Evolutionary conservation across 1,140 invertebrate species (phyloP), one percentile per base, ranked within the genome.

Genomic region (Atta texana): DNA sequence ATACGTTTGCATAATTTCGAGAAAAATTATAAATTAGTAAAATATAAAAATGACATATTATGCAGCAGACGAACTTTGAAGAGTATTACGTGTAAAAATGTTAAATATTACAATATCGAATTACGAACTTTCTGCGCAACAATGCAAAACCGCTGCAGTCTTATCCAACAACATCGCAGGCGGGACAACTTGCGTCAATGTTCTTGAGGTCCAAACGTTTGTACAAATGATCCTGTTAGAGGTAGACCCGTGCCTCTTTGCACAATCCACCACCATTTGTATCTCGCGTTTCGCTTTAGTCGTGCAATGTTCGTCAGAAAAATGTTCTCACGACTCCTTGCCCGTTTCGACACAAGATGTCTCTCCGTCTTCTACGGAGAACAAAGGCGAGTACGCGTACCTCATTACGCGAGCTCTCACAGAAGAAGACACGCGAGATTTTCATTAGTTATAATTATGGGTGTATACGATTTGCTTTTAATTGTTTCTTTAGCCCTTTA

Each of bases 251-350:
- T 57, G 53, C 12, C 49, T 55, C 14, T 86, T 86, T 86, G 64
- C 76, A 86, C 85, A 86, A 86, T 68, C 39, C 24, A 69, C 53
- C 18, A 49, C 28, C 14, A 69, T 66, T 87, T 44, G 51, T 74
- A 71, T 61, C 57, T 72, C 57, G 34, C 14, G 57, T 69, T 55
- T 68, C 71, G 53, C 68, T 64, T 89, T 77, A 89, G 14, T 72
- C 57, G 55, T 84, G 59, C 63, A 77, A 87, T 34, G 12, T 89
- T 90, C 76, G 49, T 77, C 89, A 31, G 39, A 89, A 90, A 90
- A 89, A 87, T 85, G 6, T 90, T 90, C 89, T 71, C 89, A 90
- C 88, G 88, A 66, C 69, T 87, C 31, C 55, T 39, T 51, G 68
- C 49, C 59, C 12, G n/a, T 90, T 89, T 90, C 88, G 89, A 84